phyloP scores from a whole-genome alignment of 2,797 vertebrate species.

The Micromesistius poutassou region DNA sequence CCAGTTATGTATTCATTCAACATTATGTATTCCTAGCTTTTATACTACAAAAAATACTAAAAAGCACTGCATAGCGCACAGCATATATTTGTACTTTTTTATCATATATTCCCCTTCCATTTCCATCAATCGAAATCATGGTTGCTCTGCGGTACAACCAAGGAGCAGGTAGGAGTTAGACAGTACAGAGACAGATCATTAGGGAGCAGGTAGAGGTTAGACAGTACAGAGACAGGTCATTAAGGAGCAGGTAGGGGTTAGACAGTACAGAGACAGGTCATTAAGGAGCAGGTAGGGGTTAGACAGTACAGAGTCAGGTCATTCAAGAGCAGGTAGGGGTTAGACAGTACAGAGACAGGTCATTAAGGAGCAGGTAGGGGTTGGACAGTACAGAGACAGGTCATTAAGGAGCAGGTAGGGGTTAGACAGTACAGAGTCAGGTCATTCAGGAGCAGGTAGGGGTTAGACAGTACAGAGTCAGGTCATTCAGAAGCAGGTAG shows the following conservation, averaged over 20 bases:
- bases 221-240: not conserved
- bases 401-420: not conserved
- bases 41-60: too few relatives aligned
- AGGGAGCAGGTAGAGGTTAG: too few relatives aligned
- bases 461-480: not conserved
- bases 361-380: not conserved
- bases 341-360: not conserved
- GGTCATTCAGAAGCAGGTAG: not conserved
- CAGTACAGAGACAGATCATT: not conserved
- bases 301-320: not conserved
- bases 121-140: too few relatives aligned
- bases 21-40: too few relatives aligned
- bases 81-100: too few relatives aligned
- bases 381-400: not conserved
- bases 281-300: not conserved
- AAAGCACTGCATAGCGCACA: too few relatives aligned
- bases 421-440: not conserved
- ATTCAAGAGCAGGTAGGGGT: not conserved
- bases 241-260: not conserved
- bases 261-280: not conserved
- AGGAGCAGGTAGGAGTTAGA: not conserved
- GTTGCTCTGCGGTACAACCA: not conserved
- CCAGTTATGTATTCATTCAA: too few relatives aligned
- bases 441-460: not conserved
- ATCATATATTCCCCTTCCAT: too few relatives aligned